These are phyloP conservation scores for Scaptodrosophila lebanonensis DNA, from an alignment of 1,140 invertebrate species.

Conservation along the genomic window DNA sequence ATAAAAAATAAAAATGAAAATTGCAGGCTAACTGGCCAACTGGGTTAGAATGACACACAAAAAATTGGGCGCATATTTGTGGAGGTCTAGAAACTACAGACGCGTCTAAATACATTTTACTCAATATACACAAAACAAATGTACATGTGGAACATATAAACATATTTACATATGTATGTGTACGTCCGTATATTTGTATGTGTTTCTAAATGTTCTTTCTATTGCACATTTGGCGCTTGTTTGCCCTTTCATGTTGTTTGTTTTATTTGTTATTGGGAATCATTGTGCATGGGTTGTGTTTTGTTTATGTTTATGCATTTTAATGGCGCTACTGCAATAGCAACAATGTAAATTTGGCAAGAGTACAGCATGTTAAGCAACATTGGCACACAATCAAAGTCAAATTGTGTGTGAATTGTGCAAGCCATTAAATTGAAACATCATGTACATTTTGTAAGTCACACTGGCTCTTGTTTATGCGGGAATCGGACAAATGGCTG, in stretches of 20 bases:
- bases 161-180: too few relatives aligned
- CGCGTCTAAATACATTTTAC: constrained; percentile 25
- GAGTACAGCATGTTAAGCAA: constrained; percentile 43
- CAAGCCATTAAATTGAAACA: too few relatives aligned
- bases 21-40: constrained; percentile 47
- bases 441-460: too few relatives aligned
- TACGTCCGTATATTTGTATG: too few relatives aligned
- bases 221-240: constrained; percentile 10
- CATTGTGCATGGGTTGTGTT: constrained; percentile 21
- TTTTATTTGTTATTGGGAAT: constrained; percentile 43
- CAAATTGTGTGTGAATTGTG: constrained; percentile 55
- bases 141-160: too few relatives aligned
- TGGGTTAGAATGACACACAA: constrained; percentile 67
- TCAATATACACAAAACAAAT: constrained; percentile 37
- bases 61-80: constrained; percentile 36
- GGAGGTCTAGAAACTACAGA: constrained; percentile 27
- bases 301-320: constrained; percentile 61
- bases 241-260: constrained; percentile 31
- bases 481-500: too few relatives aligned
- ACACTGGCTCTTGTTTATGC: too few relatives aligned
- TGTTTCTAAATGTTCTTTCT: constrained; percentile 9
- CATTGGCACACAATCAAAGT: constrained; percentile 58
- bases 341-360: constrained; percentile 27
- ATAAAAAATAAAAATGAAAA: too few relatives aligned
- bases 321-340: constrained; percentile 36